Percentiles rank a stretch among this genome's conserved stretches.
These are phyloP conservation scores for Epistrophe eligans DNA, from an alignment of 2,888 invertebrate species.

Conservation along the genomic window DNA sequence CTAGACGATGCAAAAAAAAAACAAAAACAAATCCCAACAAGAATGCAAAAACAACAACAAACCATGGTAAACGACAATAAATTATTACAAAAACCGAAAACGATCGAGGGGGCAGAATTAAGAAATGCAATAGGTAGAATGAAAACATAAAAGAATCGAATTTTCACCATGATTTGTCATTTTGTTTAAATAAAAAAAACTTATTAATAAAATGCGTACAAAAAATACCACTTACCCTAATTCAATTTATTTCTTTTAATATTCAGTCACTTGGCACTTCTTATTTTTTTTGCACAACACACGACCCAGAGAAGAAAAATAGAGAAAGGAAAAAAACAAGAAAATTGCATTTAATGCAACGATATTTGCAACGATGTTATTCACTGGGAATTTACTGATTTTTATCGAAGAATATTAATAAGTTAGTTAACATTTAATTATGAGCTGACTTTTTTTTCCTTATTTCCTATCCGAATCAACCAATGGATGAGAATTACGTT, in stretches of 20 bases:
- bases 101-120: not conserved
- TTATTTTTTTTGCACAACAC: not conserved
- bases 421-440: not conserved
- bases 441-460: not conserved
- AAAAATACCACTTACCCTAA: not conserved
- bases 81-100: not conserved
- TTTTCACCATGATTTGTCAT: not conserved
- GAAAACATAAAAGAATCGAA: not conserved
- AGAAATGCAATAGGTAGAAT: not conserved
- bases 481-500: not conserved
- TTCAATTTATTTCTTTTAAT: not conserved
- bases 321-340: not conserved
- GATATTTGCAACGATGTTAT: not conserved
- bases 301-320: not conserved
- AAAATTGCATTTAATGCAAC: not conserved
- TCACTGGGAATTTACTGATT: not conserved
- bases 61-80: not conserved
- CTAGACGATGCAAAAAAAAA: not conserved
- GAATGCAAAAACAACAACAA: conserved; percentile 8
- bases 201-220: not conserved
- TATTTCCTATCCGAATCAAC: not conserved
- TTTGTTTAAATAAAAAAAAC: not conserved
- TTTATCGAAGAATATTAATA: not conserved
- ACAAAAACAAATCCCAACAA: not conserved
- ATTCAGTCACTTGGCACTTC: not conserved